Conservation (phyloP, 2,797 vertebrate species). For the Petrocephalus sullivani region DNA sequence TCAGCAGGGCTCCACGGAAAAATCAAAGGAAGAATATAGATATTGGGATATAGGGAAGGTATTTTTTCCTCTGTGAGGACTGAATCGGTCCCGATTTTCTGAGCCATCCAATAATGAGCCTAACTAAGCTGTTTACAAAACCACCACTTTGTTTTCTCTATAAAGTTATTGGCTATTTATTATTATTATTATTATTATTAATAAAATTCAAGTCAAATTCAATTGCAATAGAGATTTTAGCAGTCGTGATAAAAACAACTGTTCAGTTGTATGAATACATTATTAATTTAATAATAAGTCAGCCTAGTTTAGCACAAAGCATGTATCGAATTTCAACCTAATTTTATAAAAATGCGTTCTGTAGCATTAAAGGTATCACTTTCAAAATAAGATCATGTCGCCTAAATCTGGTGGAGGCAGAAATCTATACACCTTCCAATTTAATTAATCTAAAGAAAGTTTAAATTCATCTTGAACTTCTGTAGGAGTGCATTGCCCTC, state of each 20-base stretch:
- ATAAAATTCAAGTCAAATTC: constrained; percentile 12
- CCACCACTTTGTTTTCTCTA: constrained; percentile 24
- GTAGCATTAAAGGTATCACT: neutral
- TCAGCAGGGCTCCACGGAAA: neutral
- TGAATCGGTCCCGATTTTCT: constrained; percentile 27
- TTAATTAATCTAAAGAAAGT: neutral
- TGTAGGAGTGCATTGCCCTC: neutral
- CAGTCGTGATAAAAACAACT: constrained; percentile 21
- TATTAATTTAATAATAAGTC: constrained; percentile 22
- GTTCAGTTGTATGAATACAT: constrained; percentile 28
- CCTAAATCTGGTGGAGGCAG: neutral
- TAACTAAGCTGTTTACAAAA: constrained; percentile 25
- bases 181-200: constrained; percentile 3
- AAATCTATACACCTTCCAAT: neutral
- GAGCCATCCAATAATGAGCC: constrained; percentile 24
- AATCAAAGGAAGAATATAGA: constrained; percentile 31
- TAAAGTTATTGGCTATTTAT: constrained; percentile 17
- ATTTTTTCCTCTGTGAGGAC: neutral
- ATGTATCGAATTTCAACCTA: neutral
- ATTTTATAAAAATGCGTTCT: constrained; percentile 20
- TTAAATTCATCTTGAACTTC: neutral
- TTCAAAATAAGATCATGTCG: constrained; percentile 5
- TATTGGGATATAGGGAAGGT: constrained; percentile 5
- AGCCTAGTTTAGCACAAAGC: neutral
- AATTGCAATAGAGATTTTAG: constrained; percentile 6